Percentiles rank a stretch among this genome's conserved stretches.
These are phyloP conservation scores for Darevskia mixta DNA, from an alignment of 2,797 vertebrate genomes.

Conservation along the genomic window DNA sequence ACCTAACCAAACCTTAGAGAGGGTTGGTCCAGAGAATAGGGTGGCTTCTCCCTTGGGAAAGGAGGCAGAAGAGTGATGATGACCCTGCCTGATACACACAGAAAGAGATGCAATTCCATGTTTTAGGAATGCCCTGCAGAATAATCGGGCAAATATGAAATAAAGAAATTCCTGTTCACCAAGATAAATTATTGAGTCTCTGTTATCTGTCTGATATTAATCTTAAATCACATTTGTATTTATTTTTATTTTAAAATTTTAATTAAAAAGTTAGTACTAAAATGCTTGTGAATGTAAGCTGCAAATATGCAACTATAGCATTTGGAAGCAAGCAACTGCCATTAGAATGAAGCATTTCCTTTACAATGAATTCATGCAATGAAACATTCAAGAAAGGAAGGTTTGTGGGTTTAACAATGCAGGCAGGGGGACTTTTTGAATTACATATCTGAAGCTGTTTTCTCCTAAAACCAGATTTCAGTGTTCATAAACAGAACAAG, in stretches of 20 bases:
- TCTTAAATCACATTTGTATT: background rate
- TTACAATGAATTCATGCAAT: background rate
- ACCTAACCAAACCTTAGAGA: no score
- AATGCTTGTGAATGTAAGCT: background rate
- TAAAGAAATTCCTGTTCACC: background rate
- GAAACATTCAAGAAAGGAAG: background rate
- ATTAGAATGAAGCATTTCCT: background rate
- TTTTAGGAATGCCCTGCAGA: no score
- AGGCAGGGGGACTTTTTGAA: background rate
- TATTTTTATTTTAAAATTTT: background rate
- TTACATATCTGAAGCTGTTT: constrained; percentile 1
- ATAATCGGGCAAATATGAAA: background rate
- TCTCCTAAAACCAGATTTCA: background rate
- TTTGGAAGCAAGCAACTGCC: background rate
- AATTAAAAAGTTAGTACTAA: background rate
- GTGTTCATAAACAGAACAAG: background rate
- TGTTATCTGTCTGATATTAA: background rate
- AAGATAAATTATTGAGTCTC: background rate
- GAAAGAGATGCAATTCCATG: no score
- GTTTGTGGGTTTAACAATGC: background rate
- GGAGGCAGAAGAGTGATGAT: no score
- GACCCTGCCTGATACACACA: no score
- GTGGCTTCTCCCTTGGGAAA: no score
- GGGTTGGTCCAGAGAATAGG: no score
- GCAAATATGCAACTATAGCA: background rate